Base-by-base conservation (phyloP, 2,113 vertebrate species). In the Gopherus evgoodei region DNA sequence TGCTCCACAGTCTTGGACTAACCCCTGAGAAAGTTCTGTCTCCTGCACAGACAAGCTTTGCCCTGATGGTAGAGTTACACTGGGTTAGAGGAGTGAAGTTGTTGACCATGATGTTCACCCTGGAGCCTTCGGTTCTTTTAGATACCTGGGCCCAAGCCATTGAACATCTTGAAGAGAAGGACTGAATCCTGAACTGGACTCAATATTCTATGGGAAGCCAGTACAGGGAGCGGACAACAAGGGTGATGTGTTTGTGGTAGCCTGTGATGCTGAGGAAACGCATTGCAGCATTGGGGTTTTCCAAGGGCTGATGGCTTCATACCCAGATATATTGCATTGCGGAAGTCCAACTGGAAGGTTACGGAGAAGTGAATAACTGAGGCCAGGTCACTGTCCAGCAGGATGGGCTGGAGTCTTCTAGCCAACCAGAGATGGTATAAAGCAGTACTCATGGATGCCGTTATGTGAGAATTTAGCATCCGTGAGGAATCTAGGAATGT, bases 371-470 rank as follows among this genome's bases (percentile, higher is more conserved):
- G 35, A 69, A n/a, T 69, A 21, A 69, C 35, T n/a, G 8, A 69
- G 65, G 21, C 4, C n/a, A 44, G 2, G 27, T 72, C 1, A 0
- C 5, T 29, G 19, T 4, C 27, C 42, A 56, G 22, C 31, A 59
- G 57, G 80, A 62, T 2, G 13, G 25, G 69, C 81, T 81, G 56
- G 22, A 25, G 49, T 14, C n/a, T 72, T 2, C 27, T 47, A 12
- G 24, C 21, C 52, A 57, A 2, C 0, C 47, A 16, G 19, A n/a
- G 87, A 52, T 42, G 29, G 3, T 56, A 8, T 17, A 17, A 69
- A 69, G 65, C 35, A 87, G 44, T 7, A 52, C 5, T 72, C 31
- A 27, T 1, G 35, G 50, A 24, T n/a, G 31, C 35, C 2, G 4
- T 38, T 72, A 72, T 21, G 19, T 22, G 8, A 72, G 19, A 72